Base-by-base conservation (phyloP, 23 tunicate genomes). In the Clavelina lepadiformis region DNA sequence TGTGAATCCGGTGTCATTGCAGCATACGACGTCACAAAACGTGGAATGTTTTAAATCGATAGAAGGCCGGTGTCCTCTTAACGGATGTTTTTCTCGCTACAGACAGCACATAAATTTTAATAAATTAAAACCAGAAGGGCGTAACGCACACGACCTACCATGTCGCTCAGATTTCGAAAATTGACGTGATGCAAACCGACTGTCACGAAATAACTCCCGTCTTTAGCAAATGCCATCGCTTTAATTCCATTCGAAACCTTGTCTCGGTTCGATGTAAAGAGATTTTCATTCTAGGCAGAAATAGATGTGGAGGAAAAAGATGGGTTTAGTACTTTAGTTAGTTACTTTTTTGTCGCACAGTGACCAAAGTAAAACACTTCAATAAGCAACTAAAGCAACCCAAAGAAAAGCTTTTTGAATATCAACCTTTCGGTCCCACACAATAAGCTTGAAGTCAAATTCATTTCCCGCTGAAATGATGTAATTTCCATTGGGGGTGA, bases 381-480 rank as follows among this genome's bases (percentile, higher is more conserved):
- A n/a, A n/a, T n/a, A n/a, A n/a, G n/a, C n/a, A n/a, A n/a, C n/a
- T n/a, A n/a, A n/a, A n/a, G n/a, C n/a, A n/a, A n/a, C n/a, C n/a
- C n/a, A n/a, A n/a, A n/a, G n/a, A n/a, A n/a, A n/a, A n/a, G n/a
- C n/a, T n/a, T n/a, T n/a, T n/a, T n/a, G n/a, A n/a, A n/a, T n/a
- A n/a, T n/a, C n/a, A 36, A 46, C 87, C 68, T 72, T 82, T 77
- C 81, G 75, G 38, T 82, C 79, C 91, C 91, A 82, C 22, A 82
- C 91, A 34, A 74, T 82, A 31, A 82, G 74, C 28, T 74, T 76
- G 37, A 67, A 67, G 55, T 82, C 91, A 57, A 74, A 81, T 63
- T 82, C 81, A 49, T 51, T 68, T 5, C 91, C 91, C 30, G 75
- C 41, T 7, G 91, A 82, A 46, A 72, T 53, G 18, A 74, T 69